Conservation (phyloP, 2,113 vertebrate species). For the Limnothrissa miodon region DNA sequence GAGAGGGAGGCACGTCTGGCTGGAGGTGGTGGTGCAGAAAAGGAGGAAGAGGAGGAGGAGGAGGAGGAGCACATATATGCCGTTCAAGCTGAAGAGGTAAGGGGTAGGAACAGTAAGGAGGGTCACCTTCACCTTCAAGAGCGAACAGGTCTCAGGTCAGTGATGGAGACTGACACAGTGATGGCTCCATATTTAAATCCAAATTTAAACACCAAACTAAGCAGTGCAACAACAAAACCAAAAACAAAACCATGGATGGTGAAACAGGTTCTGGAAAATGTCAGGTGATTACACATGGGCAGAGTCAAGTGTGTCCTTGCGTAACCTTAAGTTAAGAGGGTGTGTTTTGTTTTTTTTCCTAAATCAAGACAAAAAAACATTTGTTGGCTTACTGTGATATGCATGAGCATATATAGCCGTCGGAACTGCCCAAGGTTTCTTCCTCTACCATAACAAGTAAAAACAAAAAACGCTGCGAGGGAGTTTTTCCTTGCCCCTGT, state of each 20-base stretch:
- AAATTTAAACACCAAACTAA: neutral
- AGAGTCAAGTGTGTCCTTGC: no score
- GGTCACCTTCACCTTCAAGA: neutral
- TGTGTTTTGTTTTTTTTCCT: no score
- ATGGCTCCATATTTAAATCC: neutral
- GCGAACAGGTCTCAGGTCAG: neutral
- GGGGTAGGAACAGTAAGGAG: neutral
- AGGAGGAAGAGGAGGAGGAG: constrained; percentile 82
- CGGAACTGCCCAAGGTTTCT: no score
- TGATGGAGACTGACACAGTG: neutral
- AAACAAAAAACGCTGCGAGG: no score
- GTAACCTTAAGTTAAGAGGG: no score
- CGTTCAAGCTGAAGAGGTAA: constrained; percentile 81
- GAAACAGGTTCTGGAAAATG: neutral
- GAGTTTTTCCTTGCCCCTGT: no score
- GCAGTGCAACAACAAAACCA: neutral
- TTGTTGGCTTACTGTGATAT: neutral
- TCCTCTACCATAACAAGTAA: no score
- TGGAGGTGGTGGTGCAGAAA: constrained; percentile 58
- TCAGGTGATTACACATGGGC: no score
- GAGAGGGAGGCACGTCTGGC: constrained; percentile 79
- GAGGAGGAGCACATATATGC: constrained; percentile 91
- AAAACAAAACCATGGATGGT: neutral
- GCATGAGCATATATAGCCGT: no score
- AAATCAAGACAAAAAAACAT: neutral